phyloP scores from a whole-genome alignment of 2,888 invertebrate species.

The Pandemis heparana region DNA sequence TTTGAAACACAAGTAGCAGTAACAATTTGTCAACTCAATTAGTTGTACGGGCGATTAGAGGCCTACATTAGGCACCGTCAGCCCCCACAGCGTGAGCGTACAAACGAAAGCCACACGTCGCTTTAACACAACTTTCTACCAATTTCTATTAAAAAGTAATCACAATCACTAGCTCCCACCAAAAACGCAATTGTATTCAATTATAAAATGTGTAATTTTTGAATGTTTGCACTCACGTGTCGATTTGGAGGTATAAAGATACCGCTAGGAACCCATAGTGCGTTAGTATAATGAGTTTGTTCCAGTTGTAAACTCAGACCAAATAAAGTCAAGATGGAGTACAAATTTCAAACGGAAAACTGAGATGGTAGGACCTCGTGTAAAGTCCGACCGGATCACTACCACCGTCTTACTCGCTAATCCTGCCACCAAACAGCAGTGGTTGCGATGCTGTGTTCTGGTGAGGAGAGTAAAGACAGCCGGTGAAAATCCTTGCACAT shows the following conservation, averaged over 20 bases:
- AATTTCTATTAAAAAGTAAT: conserved; percentile 39
- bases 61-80: background rate
- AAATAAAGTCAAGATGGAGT: too few relatives aligned
- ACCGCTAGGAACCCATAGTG: conserved; percentile 21
- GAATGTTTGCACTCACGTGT: conserved; percentile 16
- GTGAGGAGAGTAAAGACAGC: too few relatives aligned
- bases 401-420: too few relatives aligned
- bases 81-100: background rate
- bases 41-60: conserved; percentile 30
- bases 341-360: too few relatives aligned
- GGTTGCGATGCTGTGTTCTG: too few relatives aligned
- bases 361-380: too few relatives aligned
- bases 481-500: too few relatives aligned
- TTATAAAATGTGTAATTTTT: conserved; percentile 20
- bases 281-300: background rate
- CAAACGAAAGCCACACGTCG: conserved; percentile 4
- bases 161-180: conserved; percentile 23
- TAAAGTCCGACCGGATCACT: too few relatives aligned
- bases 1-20: too few relatives aligned
- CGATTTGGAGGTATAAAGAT: conserved; percentile 22
- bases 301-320: too few relatives aligned
- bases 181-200: conserved; percentile 25
- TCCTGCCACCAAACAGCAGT: too few relatives aligned
- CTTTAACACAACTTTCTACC: conserved; percentile 25
- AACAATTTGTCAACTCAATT: too few relatives aligned